Percentiles rank a stretch among this genome's conserved stretches.
Conservation (phyloP, 2,888 invertebrate genomes). For the Altica lythri region DNA sequence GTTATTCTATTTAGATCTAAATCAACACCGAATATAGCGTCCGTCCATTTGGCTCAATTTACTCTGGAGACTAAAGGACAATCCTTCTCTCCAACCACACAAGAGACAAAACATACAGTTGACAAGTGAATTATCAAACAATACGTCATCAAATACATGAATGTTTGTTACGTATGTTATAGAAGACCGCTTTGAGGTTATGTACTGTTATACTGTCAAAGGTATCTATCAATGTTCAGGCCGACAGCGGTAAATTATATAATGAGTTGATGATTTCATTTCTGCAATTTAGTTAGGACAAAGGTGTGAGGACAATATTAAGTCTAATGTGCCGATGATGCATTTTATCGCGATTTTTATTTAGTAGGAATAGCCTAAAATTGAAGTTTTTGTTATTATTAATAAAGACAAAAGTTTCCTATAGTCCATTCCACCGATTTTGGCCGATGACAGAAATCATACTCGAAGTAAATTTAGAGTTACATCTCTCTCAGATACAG, state of each 20-base stretch:
- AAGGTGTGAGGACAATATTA: no score
- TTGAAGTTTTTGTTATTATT: no score
- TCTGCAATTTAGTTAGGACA: neutral
- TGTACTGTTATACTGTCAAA: constrained; percentile 4
- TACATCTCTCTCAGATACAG: no score
- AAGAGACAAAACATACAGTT: constrained; percentile 3
- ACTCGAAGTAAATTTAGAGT: no score
- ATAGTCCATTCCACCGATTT: no score
- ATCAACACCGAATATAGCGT: neutral
- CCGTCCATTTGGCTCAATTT: neutral
- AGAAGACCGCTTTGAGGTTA: constrained; percentile 10
- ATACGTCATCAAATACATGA: constrained; percentile 23
- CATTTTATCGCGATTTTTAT: no score
- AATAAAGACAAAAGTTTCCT: no score
- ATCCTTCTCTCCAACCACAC: constrained; percentile 1
- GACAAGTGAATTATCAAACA: constrained; percentile 27
- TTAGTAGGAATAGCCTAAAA: no score
- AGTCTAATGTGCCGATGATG: neutral
- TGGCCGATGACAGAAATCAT: no score
- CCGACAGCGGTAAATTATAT: neutral
- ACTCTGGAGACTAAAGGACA: neutral
- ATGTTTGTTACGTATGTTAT: constrained; percentile 11
- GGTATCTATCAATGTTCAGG: neutral
- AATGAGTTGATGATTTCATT: neutral
- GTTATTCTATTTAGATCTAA: neutral